These are phyloP conservation scores for Stratiomys singularior DNA, from an alignment of 2,888 invertebrate genomes.

Conservation along the genomic window DNA sequence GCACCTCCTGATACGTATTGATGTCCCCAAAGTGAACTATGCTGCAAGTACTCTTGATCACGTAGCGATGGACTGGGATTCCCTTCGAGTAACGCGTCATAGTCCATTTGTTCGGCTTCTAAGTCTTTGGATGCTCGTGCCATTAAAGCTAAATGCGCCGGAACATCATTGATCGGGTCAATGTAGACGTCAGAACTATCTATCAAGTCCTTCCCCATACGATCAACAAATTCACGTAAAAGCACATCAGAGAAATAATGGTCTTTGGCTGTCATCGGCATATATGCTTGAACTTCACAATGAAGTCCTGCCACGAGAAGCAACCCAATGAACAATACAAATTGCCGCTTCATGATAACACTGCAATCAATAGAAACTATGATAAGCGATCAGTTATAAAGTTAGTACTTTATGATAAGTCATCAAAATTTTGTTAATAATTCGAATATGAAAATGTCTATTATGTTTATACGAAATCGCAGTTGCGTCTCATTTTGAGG, in stretches of 20 bases:
- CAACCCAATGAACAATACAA: conserved; percentile 26
- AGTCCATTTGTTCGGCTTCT: conserved; percentile 75
- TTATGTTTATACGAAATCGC: too few relatives aligned
- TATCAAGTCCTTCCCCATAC: conserved; percentile 79
- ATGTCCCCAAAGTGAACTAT: conserved; percentile 80
- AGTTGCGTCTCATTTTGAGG: too few relatives aligned
- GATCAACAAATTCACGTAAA: conserved; percentile 79
- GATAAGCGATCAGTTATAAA: too few relatives aligned
- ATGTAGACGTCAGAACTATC: conserved; percentile 70
- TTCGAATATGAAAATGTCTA: too few relatives aligned
- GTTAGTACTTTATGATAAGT: too few relatives aligned
- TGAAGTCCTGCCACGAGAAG: conserved; percentile 32
- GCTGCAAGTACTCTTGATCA: conserved; percentile 88
- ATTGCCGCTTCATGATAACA: conserved; percentile 14
- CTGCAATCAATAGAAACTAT: too few relatives aligned
- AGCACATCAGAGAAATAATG: conserved; percentile 76
- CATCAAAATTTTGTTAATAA: too few relatives aligned
- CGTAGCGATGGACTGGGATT: conserved; percentile 82
- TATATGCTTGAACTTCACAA: conserved; percentile 48
- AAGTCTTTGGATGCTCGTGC: conserved; percentile 70
- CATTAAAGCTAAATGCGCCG: conserved; percentile 62
- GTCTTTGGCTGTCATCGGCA: conserved; percentile 66
- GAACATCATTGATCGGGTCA: conserved; percentile 61
- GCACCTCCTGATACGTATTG: conserved; percentile 81
- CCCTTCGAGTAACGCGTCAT: conserved; percentile 75